phyloP scores from a whole-genome alignment of 1,140 invertebrate genomes.

The Sitobion miscanthi region DNA sequence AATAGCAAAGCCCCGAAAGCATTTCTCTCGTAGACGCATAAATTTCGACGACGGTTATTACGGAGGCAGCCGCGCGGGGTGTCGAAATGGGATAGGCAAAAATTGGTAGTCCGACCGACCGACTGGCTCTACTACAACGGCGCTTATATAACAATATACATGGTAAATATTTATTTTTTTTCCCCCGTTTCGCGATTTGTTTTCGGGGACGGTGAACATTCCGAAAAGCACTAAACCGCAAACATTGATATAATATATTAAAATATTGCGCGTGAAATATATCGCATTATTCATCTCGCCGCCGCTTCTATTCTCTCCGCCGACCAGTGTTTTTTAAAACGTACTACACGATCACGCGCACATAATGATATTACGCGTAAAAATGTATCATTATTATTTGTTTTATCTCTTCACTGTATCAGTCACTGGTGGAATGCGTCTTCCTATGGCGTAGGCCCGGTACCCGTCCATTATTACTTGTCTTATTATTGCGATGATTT shows the following conservation, averaged over 20 bases:
- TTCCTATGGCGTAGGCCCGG: too few relatives aligned
- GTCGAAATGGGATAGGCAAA: conserved; percentile 7
- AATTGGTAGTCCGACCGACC: not conserved
- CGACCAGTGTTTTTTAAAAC: not conserved
- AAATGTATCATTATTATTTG: not conserved
- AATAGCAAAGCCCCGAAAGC: not conserved
- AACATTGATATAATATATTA: not conserved
- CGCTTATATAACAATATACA: conserved; percentile 2
- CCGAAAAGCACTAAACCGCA: conserved; percentile 1
- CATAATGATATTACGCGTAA: not conserved
- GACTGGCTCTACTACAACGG: not conserved
- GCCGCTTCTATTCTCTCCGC: not conserved
- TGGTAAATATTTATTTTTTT: not conserved
- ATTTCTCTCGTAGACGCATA: conserved; percentile 21
- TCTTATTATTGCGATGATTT: too few relatives aligned
- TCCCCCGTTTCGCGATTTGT: not conserved
- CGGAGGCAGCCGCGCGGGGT: not conserved
- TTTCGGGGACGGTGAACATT: not conserved
- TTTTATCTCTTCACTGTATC: not conserved
- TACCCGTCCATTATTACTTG: too few relatives aligned
- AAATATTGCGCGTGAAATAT: not conserved
- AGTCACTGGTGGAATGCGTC: too few relatives aligned
- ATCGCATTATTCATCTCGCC: not conserved
- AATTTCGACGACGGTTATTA: not conserved
- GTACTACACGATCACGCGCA: not conserved